Conservation (phyloP, 2,888 invertebrate species). For the Dusona sp. region DNA sequence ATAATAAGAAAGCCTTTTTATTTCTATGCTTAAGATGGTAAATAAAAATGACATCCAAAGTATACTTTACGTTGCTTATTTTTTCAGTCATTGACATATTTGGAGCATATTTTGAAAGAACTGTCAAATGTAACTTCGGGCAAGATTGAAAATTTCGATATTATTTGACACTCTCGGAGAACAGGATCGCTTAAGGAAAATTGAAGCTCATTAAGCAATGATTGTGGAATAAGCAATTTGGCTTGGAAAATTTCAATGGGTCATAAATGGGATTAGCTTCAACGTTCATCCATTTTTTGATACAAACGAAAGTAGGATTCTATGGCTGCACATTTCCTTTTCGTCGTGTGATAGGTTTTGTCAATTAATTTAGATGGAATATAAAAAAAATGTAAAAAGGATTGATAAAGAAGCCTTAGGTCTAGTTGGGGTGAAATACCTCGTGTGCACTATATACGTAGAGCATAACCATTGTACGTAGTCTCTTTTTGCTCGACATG, state of each 20-base stretch:
- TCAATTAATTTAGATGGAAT: not conserved
- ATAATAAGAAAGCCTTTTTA: not conserved
- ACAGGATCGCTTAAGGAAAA: not conserved
- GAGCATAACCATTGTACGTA: slow-evolving; percentile 39
- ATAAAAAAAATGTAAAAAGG: not conserved
- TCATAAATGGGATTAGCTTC: not conserved
- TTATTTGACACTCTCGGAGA: not conserved
- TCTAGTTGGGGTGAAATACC: slow-evolving; percentile 24
- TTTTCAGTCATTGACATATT: not conserved
- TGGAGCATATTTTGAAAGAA: not conserved
- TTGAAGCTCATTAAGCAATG: not conserved
- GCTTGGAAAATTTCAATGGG: not conserved
- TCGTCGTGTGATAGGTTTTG: not conserved
- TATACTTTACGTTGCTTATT: not conserved
- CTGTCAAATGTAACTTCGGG: not conserved
- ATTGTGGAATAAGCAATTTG: not conserved
- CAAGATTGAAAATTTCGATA: not conserved
- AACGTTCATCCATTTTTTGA: not conserved
- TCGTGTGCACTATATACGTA: slow-evolving; percentile 19
- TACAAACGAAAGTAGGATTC: not conserved
- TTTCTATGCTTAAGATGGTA: not conserved
- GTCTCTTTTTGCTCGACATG: slow-evolving; percentile 32
- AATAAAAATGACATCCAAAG: not conserved
- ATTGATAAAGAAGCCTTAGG: not conserved
- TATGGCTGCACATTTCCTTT: not conserved